Evolutionary conservation across 1,140 invertebrate genomes (phyloP), one percentile per base, ranked within the genome.

Genomic region (Bombus pascuorum): DNA sequence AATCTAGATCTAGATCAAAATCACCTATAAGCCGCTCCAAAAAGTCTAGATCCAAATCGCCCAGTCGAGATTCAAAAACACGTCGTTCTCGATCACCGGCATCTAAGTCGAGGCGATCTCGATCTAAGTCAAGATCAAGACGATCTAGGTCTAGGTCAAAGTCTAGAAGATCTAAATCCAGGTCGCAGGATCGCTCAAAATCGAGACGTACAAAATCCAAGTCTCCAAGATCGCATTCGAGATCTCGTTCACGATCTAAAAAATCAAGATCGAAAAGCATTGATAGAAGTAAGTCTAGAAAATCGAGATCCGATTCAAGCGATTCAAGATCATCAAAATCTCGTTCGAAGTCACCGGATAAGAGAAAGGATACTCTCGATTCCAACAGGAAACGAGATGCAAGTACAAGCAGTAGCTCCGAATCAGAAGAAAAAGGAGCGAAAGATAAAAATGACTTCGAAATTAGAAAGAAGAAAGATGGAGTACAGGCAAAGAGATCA

Each of bases 401-500:
- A 34, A 94, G 93, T 53, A 92, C 93, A 12, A 95, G 94, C 72
- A 95, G 93, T 47, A 95, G 93, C 59, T 94, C 95, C 3, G 94
- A 91, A 32, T 94, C 94, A 0, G 94, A 95, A 10, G 93, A 93
- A 0, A 94, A 96, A 91, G 90, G 92, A 83, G 92, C 93, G 37
- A 96, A 96, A 85, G 95, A 96, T n/a, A 96, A 97, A 83, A 96
- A 96, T 47, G 96, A 97, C 88, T 97, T 97, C 92, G 97, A 97
- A 91, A 97, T 97, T 84, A 95, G 96, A 10, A 97, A 97, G 87
- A 98, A 97, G 89, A 97, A 97, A 91, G 96, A 97, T 86, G 97
- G 97, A 73, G 96, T 98, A 15, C 97, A 98, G 91, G 97, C 97
- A 66, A 98, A 98, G 88, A 95, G 98, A 42, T 98, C 98, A 77